Evolutionary conservation across 2,113 vertebrate species (phyloP), one percentile per base, ranked within the genome.

Genomic region (Chloropsis cyanopogon): DNA sequence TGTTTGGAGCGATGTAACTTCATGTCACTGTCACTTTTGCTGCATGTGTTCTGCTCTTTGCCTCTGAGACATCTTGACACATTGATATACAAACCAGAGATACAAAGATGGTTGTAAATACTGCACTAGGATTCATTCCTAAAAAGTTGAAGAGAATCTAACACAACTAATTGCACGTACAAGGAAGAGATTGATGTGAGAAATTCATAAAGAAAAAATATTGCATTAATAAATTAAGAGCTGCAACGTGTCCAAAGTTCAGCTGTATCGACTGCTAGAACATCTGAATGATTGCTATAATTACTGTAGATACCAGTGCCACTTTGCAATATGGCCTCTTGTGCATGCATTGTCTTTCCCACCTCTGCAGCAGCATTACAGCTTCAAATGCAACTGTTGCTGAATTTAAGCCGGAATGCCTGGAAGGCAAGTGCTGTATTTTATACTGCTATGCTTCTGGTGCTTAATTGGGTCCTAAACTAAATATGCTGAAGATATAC

Each of bases 381-480:
- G 82, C 83, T 91, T 90, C 77, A 81, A 94, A 95, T 44, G 68
- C 69, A 96, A 90, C 66, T 92, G 92, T 88, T 76, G 77, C 88
- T 88, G 88, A 95, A 94, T 86, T 47, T 50, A 90, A 81, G 91
- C 61, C 0, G 25, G 64, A 90, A 70, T 44, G 81, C 87, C 39
- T 92, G 57, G 60, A 88, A 97, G 69, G 85, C 88, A 85, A 73
- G 93, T 23, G 17, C 69, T 13, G 3, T 93, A 88, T 73, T 95
- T 92, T 82, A 95, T 60, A 95, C 35, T 18, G 7, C 93, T 71
- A 46, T 52, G 86, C 91, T 88, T 88, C 68, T 96, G 88, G 72
- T 90, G 82, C 84, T 97, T 95, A 97, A 97, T 87, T 95, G 94
- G 70, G 59, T 97, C 95, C 97, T 96, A 95, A 96, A 96, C 68